Percentiles rank a stretch among this genome's conserved stretches.
phyloP scores from a whole-genome alignment of 2,797 vertebrate genomes.

The Falco rusticolus region DNA sequence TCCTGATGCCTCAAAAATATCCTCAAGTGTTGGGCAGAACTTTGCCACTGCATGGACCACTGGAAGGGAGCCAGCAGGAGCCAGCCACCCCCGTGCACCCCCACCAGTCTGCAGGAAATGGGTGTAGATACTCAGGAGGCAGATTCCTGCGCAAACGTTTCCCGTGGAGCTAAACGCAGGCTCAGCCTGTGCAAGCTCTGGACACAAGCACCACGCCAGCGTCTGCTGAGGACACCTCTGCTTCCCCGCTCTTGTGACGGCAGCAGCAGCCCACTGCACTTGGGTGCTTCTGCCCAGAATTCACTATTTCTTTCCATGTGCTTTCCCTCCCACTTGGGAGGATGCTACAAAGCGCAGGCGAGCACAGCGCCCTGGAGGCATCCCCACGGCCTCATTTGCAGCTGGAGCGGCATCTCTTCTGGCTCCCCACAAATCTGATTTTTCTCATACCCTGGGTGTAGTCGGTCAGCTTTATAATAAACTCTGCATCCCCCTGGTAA shows the following conservation, averaged over 20 bases:
- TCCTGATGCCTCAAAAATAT: slow-evolving; percentile 16
- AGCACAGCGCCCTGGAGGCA: not conserved
- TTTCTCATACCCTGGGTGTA: not conserved
- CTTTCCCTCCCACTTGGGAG: not conserved
- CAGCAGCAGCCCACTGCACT: not conserved
- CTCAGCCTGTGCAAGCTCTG: rapidly evolving
- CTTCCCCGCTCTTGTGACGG: rapidly evolving
- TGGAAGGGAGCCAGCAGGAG: not conserved
- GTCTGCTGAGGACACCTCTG: not conserved
- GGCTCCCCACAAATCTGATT: not conserved
- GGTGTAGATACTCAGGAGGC: not conserved
- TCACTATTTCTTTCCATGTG: rapidly evolving
- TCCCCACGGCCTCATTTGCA: rapidly evolving
- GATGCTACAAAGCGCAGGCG: not conserved
- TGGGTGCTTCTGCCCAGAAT: not conserved
- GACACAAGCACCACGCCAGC: rapidly evolving
- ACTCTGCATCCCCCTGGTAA: not conserved
- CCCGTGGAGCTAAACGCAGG: rapidly evolving
- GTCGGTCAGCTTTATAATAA: not conserved
- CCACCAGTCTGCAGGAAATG: not conserved
- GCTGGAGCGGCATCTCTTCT: not conserved
- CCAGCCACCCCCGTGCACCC: not conserved
- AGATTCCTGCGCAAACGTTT: rapidly evolving
- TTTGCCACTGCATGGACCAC: rapidly evolving
- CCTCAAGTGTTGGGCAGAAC: not conserved